Base-by-base conservation (phyloP, 2,113 vertebrate species). In the Columba janthina region DNA sequence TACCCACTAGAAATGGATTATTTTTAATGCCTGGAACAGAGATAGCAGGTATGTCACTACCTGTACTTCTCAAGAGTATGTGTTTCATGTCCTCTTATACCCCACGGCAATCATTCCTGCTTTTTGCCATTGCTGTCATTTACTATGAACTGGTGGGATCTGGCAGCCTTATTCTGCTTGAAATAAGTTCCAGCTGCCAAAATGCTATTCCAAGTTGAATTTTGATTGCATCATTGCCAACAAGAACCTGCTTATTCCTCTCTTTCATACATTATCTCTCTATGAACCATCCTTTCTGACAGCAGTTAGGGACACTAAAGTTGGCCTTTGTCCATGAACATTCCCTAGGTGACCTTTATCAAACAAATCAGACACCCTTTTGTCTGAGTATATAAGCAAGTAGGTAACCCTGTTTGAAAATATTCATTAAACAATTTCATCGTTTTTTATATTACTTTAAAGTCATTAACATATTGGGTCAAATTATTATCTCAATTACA, bases 351-450 rank as follows among this genome's bases (percentile, higher is more conserved):
- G 94, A 88, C 88, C 78, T 83, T 5, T 88, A 82, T 84, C 90
- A 97, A 96, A 96, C 77, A 92, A 95, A 96, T 93, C 80, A 93
- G 93, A 81, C 53, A 91, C 40, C 25, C 78, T 76, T 89, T 92
- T 93, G 89, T 93, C 88, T 97, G 94, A 85, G 60, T 58, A 11
- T 31, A 22, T 46, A 57, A 88, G 90, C 91, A 95, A 93, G 83
- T 76, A 96, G 72, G 83, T 95, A 94, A 92, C 56, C 93, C 80
- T 94, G 72, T 97, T 97, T 94, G 78, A 94, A 96, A 96, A 92
- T 89, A 92, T 93, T 94, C 86, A 96, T 97, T 97, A 95, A 96
- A 94, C 74, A n/a, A 38, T 51, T 95, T 93, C 88, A 96, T 81
- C 34, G 57, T 95, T 97, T 96, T 90, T 94, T 86, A 61, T 88